phyloP scores from a whole-genome alignment of 2,888 invertebrate genomes.

The Tipula vernalis region DNA sequence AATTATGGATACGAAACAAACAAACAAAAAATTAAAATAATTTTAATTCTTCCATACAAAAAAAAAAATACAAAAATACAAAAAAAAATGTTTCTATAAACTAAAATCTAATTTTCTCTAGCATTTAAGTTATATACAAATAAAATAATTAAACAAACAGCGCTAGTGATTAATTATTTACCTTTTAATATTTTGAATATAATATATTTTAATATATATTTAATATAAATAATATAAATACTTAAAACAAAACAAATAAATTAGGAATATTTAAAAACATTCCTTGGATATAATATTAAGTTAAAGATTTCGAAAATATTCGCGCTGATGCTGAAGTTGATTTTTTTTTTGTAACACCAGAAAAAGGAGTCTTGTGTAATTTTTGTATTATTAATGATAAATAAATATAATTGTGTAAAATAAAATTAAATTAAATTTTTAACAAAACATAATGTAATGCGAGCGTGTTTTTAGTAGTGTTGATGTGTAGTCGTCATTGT shows the following conservation, averaged over 20 bases:
- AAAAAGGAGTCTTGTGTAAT: neutral
- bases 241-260: neutral
- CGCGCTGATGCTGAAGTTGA: neutral
- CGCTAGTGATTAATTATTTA: slow-evolving; percentile 4
- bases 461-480: neutral
- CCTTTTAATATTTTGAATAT: neutral
- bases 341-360: neutral
- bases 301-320: neutral
- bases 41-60: neutral
- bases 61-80: neutral
- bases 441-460: neutral
- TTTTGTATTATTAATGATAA: neutral
- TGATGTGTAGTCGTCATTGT: neutral
- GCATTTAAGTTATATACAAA: neutral
- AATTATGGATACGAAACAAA: neutral
- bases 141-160: slow-evolving; percentile 4
- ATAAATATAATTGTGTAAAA: neutral
- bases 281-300: neutral
- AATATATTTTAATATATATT: neutral
- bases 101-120: neutral
- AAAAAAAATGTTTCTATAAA: neutral
- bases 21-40: neutral
- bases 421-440: neutral
- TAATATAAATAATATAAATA: neutral
- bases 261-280: neutral